Evolutionary conservation across 2,113 vertebrate species (phyloP).

Genomic region (Oophaga pumilio): DNA sequence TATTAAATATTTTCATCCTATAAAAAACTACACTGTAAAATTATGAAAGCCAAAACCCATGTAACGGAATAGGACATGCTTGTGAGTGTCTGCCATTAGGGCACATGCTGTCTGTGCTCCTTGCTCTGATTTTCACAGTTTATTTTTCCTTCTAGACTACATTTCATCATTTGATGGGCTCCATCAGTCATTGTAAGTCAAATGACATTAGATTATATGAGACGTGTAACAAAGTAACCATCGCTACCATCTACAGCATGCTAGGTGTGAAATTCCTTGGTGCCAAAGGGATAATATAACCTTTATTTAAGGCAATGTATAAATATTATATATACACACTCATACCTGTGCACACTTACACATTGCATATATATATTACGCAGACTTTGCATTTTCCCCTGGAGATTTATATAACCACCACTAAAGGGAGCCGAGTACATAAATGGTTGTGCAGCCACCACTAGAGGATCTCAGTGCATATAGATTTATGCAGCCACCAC

Average conservation of each 20-base stretch:
- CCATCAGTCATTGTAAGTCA: conserved; percentile 47
- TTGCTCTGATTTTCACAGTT: conserved; percentile 21
- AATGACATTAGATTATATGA: conserved; percentile 14
- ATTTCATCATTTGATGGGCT: conserved; percentile 17
- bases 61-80: conserved; percentile 27
- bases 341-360: not conserved
- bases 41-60: conserved; percentile 26
- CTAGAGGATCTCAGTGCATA: too few relatives aligned
- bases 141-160: conserved; percentile 21
- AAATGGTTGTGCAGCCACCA: too few relatives aligned
- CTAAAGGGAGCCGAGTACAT: too few relatives aligned
- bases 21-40: not conserved
- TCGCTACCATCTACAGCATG: not conserved
- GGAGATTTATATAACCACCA: too few relatives aligned
- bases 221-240: conserved; percentile 16
- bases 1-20: not conserved
- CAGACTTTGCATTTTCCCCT: too few relatives aligned
- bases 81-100: not conserved
- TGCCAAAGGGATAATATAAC: not conserved
- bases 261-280: not conserved
- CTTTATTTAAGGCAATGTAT: not conserved
- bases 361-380: not conserved
- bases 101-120: not conserved
- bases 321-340: too few relatives aligned
- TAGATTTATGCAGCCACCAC: too few relatives aligned